Evolutionary conservation across 2,797 vertebrate genomes (phyloP).

Genomic region (Neoniphon sammara): DNA sequence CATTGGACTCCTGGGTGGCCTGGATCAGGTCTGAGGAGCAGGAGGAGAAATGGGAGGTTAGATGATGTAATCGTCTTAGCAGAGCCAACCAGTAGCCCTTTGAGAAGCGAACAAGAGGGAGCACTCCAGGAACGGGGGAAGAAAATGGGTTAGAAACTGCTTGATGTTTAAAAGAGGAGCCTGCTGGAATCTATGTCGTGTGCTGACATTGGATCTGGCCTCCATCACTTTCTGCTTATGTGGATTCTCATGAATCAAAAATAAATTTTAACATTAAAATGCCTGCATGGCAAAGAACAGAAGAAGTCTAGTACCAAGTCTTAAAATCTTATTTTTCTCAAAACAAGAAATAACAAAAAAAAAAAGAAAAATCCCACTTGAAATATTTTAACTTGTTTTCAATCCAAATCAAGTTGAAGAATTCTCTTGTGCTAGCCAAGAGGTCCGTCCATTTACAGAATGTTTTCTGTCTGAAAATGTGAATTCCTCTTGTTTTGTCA

Average conservation of each 20-base stretch:
- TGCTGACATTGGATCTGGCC: background rate
- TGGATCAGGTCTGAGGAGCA: constrained; percentile 90
- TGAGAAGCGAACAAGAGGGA: background rate
- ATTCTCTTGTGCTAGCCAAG: too few species aligned
- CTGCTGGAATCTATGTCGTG: constrained; percentile 2
- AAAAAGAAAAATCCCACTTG: too few species aligned
- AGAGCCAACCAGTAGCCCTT: background rate
- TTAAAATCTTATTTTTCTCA: too few species aligned
- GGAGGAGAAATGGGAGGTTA: constrained; percentile 34
- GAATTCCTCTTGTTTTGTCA: background rate
- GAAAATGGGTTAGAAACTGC: constrained; percentile 19
- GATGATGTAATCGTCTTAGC: background rate
- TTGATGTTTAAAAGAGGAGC: background rate
- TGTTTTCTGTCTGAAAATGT: background rate
- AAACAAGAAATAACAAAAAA: too few species aligned
- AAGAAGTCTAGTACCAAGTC: too few species aligned
- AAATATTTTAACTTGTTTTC: too few species aligned
- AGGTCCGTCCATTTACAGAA: too few species aligned
- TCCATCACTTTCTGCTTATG: background rate
- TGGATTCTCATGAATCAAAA: background rate
- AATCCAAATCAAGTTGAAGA: too few species aligned
- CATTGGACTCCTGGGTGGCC: constrained; percentile 96
- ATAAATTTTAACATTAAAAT: too few species aligned
- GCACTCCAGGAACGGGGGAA: constrained; percentile 5
- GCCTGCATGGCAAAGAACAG: too few species aligned